Percentiles rank a stretch among this genome's conserved stretches.
phyloP scores from a whole-genome alignment of 2,888 invertebrate species.

The Callinectes sapidus region DNA sequence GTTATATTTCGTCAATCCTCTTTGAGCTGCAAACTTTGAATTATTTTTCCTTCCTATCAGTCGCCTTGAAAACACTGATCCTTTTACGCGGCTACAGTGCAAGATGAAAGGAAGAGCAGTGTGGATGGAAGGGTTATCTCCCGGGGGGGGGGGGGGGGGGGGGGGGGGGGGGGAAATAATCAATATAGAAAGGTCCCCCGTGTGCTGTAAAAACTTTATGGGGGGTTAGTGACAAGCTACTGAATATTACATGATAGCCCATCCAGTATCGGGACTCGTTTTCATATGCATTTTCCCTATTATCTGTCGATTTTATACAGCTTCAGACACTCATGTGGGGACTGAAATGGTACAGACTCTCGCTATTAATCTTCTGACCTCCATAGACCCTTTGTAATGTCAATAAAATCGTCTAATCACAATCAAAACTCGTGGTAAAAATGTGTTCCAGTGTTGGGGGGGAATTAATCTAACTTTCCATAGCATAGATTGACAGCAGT shows the following conservation, averaged over 20 bases:
- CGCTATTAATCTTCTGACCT: no score
- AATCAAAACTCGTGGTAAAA: no score
- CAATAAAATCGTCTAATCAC: no score
- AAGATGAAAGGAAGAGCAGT: neutral
- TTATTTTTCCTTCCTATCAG: neutral
- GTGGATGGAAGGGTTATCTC: neutral
- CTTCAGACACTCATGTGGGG: no score
- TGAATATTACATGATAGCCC: neutral
- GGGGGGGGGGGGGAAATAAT: neutral
- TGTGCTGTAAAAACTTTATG: neutral
- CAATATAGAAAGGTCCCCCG: neutral
- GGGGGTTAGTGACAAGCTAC: neutral
- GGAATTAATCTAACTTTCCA: neutral
- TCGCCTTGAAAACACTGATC: neutral
- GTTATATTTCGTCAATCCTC: neutral
- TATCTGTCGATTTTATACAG: no score
- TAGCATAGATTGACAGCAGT: neutral
- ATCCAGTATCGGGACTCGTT: no score
- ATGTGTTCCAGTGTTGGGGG: no score
- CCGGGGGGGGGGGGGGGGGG: neutral
- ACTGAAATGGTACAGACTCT: no score
- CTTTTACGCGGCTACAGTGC: neutral
- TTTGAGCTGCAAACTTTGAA: neutral
- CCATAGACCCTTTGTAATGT: no score
- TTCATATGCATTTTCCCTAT: no score